A percentile compares a stretch with the other conserved stretches of the same genome.
These are phyloP conservation scores for Styela clava DNA, from an alignment of 23 tunicate genomes.

Conservation along the genomic window DNA sequence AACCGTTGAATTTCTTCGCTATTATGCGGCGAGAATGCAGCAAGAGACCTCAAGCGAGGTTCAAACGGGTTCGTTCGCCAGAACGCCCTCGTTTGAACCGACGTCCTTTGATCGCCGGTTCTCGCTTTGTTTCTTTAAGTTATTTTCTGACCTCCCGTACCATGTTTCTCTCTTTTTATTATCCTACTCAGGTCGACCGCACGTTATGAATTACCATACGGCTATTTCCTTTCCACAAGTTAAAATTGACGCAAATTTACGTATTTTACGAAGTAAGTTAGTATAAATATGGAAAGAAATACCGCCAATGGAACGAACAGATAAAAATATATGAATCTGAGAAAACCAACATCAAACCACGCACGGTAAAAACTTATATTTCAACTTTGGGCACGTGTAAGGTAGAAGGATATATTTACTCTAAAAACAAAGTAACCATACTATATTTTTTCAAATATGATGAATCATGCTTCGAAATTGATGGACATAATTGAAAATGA, in stretches of 20 bases:
- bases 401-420: no score
- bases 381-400: no score
- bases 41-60: not conserved
- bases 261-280: no score
- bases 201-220: not conserved
- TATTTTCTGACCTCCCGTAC: not conserved
- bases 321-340: no score
- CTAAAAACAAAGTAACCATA: no score
- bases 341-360: no score
- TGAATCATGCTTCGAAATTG: not conserved
- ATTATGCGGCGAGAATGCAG: not conserved
- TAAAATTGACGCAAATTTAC: not conserved
- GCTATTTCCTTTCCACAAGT: not conserved
- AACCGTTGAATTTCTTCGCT: not conserved
- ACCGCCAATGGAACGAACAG: no score
- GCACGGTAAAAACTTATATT: no score
- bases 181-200: not conserved
- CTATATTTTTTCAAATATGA: no score
- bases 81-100: conserved; percentile 22
- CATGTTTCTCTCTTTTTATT: not conserved
- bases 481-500: not conserved
- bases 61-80: conserved; percentile 7
- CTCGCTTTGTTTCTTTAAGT: not conserved
- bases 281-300: no score
- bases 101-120: conserved; percentile 2